A percentile compares a stretch with the other conserved stretches of the same genome.
phyloP scores from a whole-genome alignment of 2,113 vertebrate species.

The Poeciliopsis prolifica region DNA sequence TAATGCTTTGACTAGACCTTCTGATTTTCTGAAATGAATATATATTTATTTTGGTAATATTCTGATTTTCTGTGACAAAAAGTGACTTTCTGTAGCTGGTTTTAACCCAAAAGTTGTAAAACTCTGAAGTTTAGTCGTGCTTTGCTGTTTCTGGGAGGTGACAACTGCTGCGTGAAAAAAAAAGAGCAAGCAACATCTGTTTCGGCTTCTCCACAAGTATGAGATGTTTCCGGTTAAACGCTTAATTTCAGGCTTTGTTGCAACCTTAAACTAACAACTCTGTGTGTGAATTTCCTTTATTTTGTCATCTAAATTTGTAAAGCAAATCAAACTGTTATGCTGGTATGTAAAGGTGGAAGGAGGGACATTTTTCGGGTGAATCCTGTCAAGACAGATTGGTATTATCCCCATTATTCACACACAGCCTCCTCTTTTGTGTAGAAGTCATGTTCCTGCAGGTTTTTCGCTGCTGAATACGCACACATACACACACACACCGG shows the following conservation, averaged over 20 bases:
- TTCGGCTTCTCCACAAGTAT: neutral
- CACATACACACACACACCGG: slow-evolving; percentile 13
- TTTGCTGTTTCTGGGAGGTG: fast-evolving
- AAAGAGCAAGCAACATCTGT: neutral
- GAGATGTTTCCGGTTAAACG: neutral
- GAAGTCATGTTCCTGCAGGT: slow-evolving; percentile 52
- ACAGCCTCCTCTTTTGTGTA: slow-evolving; percentile 27
- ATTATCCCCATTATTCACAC: slow-evolving; percentile 6
- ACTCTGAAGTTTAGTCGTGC: neutral
- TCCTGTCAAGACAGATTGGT: slow-evolving; percentile 12
- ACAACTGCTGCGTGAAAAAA: neutral
- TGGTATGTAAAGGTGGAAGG: neutral
- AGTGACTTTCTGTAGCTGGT: neutral
- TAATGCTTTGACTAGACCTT: neutral
- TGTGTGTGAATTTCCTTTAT: neutral
- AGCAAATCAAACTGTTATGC: neutral
- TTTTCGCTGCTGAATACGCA: slow-evolving; percentile 43
- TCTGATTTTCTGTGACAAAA: neutral
- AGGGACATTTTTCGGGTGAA: neutral
- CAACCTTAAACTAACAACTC: neutral
- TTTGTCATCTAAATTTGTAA: slow-evolving; percentile 16
- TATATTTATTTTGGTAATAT: neutral
- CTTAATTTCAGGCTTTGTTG: slow-evolving; percentile 9
- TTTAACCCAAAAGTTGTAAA: neutral
- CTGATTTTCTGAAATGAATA: too few species aligned